Conservation (phyloP, 2,888 invertebrate species). For the Crossocerus cetratus region DNA sequence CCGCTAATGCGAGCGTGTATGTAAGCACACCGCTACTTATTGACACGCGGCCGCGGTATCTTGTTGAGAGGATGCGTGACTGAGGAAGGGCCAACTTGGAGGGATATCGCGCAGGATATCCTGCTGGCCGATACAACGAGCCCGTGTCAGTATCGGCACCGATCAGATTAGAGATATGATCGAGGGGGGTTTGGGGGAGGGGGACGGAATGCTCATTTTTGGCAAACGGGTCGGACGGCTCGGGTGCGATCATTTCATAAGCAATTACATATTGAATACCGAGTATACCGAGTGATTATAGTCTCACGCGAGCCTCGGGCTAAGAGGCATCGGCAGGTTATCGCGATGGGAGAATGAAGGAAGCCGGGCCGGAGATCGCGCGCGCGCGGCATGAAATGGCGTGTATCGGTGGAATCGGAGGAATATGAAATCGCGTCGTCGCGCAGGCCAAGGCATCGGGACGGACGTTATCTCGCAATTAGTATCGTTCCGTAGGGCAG, state of each 20-base stretch:
- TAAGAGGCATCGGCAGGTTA: background rate
- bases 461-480: conserved; percentile 65
- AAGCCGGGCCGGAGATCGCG: background rate
- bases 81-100: too few relatives aligned
- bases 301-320: background rate
- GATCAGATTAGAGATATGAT: too few relatives aligned
- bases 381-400: conserved; percentile 9
- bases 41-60: too few relatives aligned
- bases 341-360: background rate
- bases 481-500: conserved; percentile 64
- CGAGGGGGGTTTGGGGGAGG: too few relatives aligned
- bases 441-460: conserved; percentile 49
- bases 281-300: background rate
- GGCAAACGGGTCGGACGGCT: background rate
- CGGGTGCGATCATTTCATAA: background rate
- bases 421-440: conserved; percentile 34
- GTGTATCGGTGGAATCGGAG: conserved; percentile 20
- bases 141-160: too few relatives aligned
- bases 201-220: background rate
- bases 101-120: too few relatives aligned
- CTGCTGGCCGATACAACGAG: too few relatives aligned
- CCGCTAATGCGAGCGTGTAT: too few relatives aligned
- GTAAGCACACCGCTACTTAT: too few relatives aligned
- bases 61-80: too few relatives aligned
- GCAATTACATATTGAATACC: too few relatives aligned